Base-by-base conservation (phyloP, 2,888 invertebrate genomes). In the Temnothorax rugatulus region DNA sequence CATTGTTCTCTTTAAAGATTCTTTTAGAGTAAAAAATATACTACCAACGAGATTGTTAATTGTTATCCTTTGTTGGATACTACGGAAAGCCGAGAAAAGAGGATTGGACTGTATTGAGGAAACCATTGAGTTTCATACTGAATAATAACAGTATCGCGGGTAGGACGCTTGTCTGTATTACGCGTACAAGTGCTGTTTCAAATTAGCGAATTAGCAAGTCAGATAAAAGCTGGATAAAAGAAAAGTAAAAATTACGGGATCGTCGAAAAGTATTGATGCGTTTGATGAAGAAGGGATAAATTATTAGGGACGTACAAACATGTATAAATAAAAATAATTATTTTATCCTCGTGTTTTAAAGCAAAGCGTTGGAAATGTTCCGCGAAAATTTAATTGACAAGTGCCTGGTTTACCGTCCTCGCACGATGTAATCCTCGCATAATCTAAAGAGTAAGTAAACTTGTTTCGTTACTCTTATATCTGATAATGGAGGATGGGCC, bases 131-230 rank as follows among this genome's bases (percentile, higher is more conserved):
- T 64, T 64, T 71, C 50, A 63, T 71, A 59, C 54, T 44, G 84
- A 84, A 84, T 81, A 84, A 84, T 52, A 57, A 64, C 18, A 69
- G 61, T 74, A 77, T 77, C 47, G 73, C 47, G 73, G 50, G 47
- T 38, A 34, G 47, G 8, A 50, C 47, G 73, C 41, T 57, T 57
- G 59, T 47, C 63, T 38, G 76, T 64, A 38, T 81, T 73, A 29
- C 59, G 57, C 79, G 47, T 61, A 50, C 47, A 50, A 79, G 59
- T 73, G 73, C 59, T 73, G 71, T 47, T 61, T 79, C 25, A 81
- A 81, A 81, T 81, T 81, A 77, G n/a, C 29, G 57, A 82, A 84
- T 84, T 75, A 77, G 76, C 69, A 85, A 85, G 73, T 85, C 71
- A 79, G 64, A 84, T 74, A 77, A 76, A 73, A 66, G 21, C 11